phyloP scores from a whole-genome alignment of 2,113 vertebrate genomes.

The Oreocharis arfaki region DNA sequence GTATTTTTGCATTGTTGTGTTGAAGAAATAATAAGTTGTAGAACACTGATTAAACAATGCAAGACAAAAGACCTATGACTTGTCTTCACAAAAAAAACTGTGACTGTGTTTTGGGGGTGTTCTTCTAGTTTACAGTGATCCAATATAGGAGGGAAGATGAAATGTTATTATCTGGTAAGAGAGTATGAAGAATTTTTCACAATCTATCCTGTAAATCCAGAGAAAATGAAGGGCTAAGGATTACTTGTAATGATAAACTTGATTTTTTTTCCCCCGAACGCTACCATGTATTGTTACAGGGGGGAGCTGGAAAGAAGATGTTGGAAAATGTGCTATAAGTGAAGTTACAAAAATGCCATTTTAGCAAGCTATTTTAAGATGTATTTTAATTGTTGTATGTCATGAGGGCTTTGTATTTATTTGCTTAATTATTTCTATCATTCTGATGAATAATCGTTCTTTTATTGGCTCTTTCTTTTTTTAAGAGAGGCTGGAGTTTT shows the following conservation, averaged over 20 bases:
- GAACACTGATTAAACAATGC: background rate
- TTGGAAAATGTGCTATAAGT: background rate
- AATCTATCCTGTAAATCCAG: background rate
- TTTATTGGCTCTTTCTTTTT: background rate
- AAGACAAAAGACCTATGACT: background rate
- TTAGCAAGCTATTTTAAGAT: constrained; percentile 15
- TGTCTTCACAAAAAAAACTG: background rate
- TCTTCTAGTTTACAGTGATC: background rate
- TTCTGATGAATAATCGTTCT: background rate
- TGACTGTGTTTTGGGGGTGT: background rate
- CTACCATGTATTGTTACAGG: background rate
- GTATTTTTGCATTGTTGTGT: background rate
- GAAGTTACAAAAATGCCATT: background rate
- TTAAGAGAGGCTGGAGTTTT: background rate
- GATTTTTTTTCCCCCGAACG: background rate
- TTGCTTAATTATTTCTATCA: background rate
- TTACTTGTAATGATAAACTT: background rate
- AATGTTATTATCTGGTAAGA: background rate
- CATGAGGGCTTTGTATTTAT: background rate
- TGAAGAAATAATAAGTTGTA: background rate
- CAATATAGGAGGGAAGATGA: background rate
- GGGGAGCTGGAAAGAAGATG: background rate
- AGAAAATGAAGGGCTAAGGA: background rate
- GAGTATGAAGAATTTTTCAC: background rate
- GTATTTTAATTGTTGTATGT: background rate